Evolutionary conservation across 2,797 vertebrate genomes (phyloP), one percentile per base, ranked within the genome.

Genomic region (Pelochelys cantorii): DNA sequence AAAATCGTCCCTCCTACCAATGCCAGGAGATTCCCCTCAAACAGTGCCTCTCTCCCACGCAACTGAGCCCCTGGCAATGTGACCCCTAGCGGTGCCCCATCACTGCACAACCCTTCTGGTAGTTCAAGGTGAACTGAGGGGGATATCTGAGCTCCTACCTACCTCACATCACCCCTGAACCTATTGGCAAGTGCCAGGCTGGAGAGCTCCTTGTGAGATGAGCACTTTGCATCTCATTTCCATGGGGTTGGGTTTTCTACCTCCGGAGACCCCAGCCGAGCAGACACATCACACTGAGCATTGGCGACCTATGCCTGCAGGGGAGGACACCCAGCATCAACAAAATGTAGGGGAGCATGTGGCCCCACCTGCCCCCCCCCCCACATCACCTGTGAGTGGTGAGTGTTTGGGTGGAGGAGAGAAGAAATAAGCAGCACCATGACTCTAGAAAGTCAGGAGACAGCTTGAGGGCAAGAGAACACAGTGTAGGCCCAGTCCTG

Each of bases 91-190:
- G 55, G 54, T 87, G 81, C 85, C 88, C 92, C 93, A 74, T 92
- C 86, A 89, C 87, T 65, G 42, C 86, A 85, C 68, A 20, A 13
- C 57, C 52, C 60, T 83, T 83, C 5, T 1, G 2, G 34, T 85
- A 82, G 93, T 88, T 95, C 93, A 94, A 92, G 91, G 93, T 89
- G 94, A 92, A 83, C 82, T 96, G 93, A 92, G 94, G 94, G 94
- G 90, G 91, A 95, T 83, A 96, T 92, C 89, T 93, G 96, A 97
- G 90, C 91, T 87, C 54, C 83, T 82, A 84, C n/a, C 91, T 94
- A 85, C 93, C 90, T 95, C 89, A 92, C 74, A 27, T 34, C 83
- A 82, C 68, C 86, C 90, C 79, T 90, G 85, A 90, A 93, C 94
- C 84, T 93, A 20, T 91, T 94, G 93, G 92, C 89, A 96, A 89